Evolutionary conservation across 2,113 vertebrate genomes (phyloP).

Genomic region (Bolborhynchus lineola): DNA sequence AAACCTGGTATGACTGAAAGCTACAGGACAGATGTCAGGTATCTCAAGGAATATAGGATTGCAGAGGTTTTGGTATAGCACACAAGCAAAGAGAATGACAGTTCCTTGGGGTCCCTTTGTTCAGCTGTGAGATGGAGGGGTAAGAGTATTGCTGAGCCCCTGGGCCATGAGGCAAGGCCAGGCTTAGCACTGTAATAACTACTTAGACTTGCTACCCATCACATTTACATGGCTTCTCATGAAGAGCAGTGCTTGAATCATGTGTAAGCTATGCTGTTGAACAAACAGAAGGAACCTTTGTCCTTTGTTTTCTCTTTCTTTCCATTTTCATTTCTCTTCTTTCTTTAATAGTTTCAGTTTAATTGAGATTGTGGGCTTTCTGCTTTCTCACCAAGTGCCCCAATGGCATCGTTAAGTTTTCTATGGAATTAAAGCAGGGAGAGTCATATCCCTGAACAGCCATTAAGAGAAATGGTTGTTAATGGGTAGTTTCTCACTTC

Average conservation of each 20-base stretch:
- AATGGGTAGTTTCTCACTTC: neutral
- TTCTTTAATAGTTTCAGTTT: neutral
- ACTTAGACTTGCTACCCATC: neutral
- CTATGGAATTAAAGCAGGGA: neutral
- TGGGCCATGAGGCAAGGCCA: neutral
- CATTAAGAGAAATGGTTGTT: neutral
- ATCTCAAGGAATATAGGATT: neutral
- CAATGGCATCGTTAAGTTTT: neutral
- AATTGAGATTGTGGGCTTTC: neutral
- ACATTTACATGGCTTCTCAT: accelerated
- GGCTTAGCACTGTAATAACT: neutral
- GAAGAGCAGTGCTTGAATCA: neutral
- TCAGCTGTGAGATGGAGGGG: neutral
- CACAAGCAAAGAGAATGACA: neutral
- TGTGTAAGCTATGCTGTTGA: neutral
- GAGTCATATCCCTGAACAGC: neutral
- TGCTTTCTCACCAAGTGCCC: neutral
- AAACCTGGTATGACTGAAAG: neutral
- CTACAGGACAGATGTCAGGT: neutral
- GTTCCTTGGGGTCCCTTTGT: neutral
- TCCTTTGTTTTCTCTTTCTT: neutral
- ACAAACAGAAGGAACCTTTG: neutral
- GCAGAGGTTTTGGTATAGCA: neutral
- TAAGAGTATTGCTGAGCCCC: neutral
- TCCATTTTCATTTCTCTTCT: neutral